These are phyloP conservation scores for Horisme vitalbata DNA, from an alignment of 2,888 invertebrate genomes.

Conservation along the genomic window DNA sequence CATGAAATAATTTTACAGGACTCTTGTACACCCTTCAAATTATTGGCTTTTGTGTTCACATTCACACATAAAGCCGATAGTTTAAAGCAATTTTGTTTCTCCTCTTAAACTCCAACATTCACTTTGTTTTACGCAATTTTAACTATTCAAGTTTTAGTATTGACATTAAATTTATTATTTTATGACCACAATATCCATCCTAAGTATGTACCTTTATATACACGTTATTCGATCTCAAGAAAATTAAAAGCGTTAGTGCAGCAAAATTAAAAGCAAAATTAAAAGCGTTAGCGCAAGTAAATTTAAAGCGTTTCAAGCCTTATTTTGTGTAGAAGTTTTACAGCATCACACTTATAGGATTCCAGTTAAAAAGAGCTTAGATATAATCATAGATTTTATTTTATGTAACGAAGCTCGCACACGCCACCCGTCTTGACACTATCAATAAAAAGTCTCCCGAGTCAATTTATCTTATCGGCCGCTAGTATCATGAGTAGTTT, in stretches of 20 bases:
- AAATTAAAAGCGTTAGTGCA: no score
- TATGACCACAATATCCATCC: slow-evolving; percentile 1
- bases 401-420: slow-evolving; percentile 42
- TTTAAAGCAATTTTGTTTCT: slow-evolving; percentile 32
- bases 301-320: no score
- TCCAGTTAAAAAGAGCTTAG: slow-evolving; percentile 8
- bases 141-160: slow-evolving; percentile 17
- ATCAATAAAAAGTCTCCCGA: slow-evolving; percentile 73
- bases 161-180: slow-evolving; percentile 17
- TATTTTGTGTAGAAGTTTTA: slow-evolving; percentile 7
- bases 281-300: no score
- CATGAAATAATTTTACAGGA: slow-evolving; percentile 10
- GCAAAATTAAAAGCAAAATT: no score
- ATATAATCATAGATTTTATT: slow-evolving; percentile 20
- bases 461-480: slow-evolving; percentile 78
- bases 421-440: slow-evolving; percentile 63
- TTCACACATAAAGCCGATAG: slow-evolving; percentile 1
- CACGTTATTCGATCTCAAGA: no score
- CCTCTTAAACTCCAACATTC: slow-evolving; percentile 21
- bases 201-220: slow-evolving; percentile 12
- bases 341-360: slow-evolving; percentile 6
- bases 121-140: slow-evolving; percentile 23
- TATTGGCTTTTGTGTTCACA: no score
- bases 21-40: no score
- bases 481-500: slow-evolving; percentile 79